Evolutionary conservation across 2,888 invertebrate species (phyloP).

Genomic region (Macrostomum cliftonense): DNA sequence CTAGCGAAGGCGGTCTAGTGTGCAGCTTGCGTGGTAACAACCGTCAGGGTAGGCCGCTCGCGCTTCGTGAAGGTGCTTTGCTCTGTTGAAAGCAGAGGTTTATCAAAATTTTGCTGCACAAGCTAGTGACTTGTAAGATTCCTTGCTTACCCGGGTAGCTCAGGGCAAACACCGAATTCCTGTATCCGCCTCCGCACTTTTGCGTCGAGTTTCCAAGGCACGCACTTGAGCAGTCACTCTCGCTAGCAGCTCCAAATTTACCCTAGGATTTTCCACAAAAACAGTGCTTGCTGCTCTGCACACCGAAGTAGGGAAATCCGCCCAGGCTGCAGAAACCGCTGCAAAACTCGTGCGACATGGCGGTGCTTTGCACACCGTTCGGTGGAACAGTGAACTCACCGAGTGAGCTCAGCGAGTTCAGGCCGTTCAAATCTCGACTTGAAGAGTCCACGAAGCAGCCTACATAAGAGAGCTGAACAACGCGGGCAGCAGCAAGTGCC

Average conservation of each 20-base stretch:
- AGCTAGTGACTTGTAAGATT: no score
- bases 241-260: not conserved
- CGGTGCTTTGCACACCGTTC: not conserved
- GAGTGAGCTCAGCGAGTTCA: no score
- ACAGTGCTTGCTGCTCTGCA: not conserved
- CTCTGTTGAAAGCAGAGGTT: no score
- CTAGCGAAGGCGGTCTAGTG: no score
- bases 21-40: no score
- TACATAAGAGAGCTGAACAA: not conserved
- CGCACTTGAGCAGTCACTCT: not conserved
- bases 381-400: no score
- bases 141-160: not conserved
- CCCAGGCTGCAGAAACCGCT: not conserved
- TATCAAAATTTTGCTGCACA: no score
- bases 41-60: no score
- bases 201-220: not conserved
- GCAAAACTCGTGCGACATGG: not conserved
- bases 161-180: not conserved
- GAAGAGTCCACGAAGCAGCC: no score
- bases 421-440: not conserved
- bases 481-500: no score
- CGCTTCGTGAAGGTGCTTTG: no score
- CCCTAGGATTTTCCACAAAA: conserved; percentile 1
- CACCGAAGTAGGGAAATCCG: no score
- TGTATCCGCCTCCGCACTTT: conserved; percentile 1